Base-by-base conservation (phyloP, 2,797 vertebrate species). In the Spondyliosoma cantharus region DNA sequence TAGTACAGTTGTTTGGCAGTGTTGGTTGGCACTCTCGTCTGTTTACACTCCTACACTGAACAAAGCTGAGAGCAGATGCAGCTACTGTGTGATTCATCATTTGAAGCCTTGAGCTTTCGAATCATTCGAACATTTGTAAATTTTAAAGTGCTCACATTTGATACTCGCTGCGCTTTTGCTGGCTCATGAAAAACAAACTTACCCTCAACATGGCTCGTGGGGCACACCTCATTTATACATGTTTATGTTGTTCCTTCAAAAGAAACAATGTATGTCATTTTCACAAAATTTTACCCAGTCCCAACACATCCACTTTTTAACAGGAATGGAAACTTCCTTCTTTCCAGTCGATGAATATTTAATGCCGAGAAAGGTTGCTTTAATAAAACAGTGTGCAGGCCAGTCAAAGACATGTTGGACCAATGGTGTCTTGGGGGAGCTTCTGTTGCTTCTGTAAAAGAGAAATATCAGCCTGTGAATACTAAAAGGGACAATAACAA, bases 381-480 rank as follows among this genome's bases (percentile, higher is more conserved):
- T 87, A 88, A 81, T 91, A 86, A 89, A 86, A 87, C 57, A 63
- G 54, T 77, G 58, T 60, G 66, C 65, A 80, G 81, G 74, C 76
- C 85, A 86, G 80, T 88, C 72, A 88, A 89, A 88, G 86, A 79
- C 75, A 87, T 74, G 80, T 74, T 84, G 79, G 74, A 86, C 74
- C 75, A 62, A 71, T 19, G 76, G 29, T 82, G 78, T 87, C 86
- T 90, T 86, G 4, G 32, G 87, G 79, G 76, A 87, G 57, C 58
- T 71, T 71, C 80, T 87, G 83, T 79, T 83, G 25, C 75, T 63
- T 78, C 70, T 75, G 74, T 67, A 64, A 89, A 84, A 83, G 58
- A 72, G 79, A 86, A 87, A 78, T 53, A 85, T 70, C 80, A 71
- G 65, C 71, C 61, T 57, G 27, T 88, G 88, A 89, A 89, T 89